Percentiles rank a stretch among this genome's conserved stretches.
These are phyloP conservation scores for Zosterops borbonicus DNA, from an alignment of 2,113 vertebrate genomes.

Conservation along the genomic window DNA sequence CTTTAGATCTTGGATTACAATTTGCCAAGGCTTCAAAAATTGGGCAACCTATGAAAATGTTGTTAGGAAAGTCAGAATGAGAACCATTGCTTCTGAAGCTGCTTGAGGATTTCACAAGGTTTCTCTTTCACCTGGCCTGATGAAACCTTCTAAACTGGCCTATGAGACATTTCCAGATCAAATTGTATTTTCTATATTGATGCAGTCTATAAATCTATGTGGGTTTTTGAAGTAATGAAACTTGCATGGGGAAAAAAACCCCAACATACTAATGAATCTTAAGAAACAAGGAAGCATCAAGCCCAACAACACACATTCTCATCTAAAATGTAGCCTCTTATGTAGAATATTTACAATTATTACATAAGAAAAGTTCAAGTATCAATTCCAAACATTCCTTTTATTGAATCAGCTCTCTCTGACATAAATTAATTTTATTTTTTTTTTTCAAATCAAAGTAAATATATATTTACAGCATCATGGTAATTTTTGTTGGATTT, in stretches of 20 bases:
- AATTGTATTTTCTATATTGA: neutral
- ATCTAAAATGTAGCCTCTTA: neutral
- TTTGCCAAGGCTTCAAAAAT: neutral
- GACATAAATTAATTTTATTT: neutral
- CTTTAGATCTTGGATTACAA: neutral
- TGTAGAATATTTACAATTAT: neutral
- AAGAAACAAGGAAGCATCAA: neutral
- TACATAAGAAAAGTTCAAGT: neutral
- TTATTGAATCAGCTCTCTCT: neutral
- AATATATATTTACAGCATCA: neutral
- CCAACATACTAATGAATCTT: neutral
- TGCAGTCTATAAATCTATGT: neutral
- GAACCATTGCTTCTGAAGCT: neutral
- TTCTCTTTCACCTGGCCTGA: neutral
- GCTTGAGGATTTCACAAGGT: neutral
- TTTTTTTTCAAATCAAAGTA: neutral
- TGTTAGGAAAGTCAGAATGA: neutral
- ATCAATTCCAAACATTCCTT: neutral
- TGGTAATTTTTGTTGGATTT: neutral
- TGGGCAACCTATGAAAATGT: neutral
- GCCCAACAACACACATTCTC: neutral
- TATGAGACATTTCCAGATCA: neutral
- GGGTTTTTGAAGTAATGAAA: neutral
- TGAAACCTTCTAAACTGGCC: neutral
- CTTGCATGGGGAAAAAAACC: accelerated